Base-by-base conservation (phyloP, 2,797 vertebrate species). In the Characodon lateralis region DNA sequence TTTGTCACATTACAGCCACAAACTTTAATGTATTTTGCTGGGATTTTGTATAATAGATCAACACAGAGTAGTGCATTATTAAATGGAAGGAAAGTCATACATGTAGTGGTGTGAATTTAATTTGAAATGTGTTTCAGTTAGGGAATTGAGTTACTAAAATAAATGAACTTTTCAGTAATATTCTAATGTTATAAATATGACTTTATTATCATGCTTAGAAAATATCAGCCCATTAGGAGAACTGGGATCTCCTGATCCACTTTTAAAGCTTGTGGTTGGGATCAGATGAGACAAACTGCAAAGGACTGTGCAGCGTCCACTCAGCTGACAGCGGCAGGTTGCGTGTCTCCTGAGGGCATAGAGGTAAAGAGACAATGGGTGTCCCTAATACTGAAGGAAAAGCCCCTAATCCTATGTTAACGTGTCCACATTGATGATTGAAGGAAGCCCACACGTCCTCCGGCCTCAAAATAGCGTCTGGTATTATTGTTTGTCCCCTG, bases 311-410 rank as follows among this genome's bases (percentile, higher is more conserved):
- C 31, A 1, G 50, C 84, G 79, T 71, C 74, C n/a, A 13, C 78
- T 85, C 81, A 81, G 80, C 85, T 84, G 79, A 81, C 83, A 65
- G 77, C 48, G 35, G 56, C 6, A 55, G 76, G 35, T 35, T 81
- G 78, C 22, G 46, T 80, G 83, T 78, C 73, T 86, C 81, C 75
- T 71, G 41, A 56, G 73, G 83, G 90, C 78, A 84, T 84, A 85
- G 85, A 83, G 85, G 79, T 87, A 74, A 87, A 84, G 80, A 86
- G 84, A 83, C 68, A 87, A 81, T 85, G 89, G 90, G 91, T 92
- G 91, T 90, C 91, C 93, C 92, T 88, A 91, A 93, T 95, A 89
- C 90, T 85, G 79, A 75, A 74, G 84, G 79, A 86, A 91, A 91
- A 88, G 82, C 89, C 89, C 86, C 84, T 95, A 95, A 95, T 94